These are phyloP conservation scores for Heliopora coerulea DNA, from an alignment of 92 coral and sea anemone species.

Conservation along the genomic window DNA sequence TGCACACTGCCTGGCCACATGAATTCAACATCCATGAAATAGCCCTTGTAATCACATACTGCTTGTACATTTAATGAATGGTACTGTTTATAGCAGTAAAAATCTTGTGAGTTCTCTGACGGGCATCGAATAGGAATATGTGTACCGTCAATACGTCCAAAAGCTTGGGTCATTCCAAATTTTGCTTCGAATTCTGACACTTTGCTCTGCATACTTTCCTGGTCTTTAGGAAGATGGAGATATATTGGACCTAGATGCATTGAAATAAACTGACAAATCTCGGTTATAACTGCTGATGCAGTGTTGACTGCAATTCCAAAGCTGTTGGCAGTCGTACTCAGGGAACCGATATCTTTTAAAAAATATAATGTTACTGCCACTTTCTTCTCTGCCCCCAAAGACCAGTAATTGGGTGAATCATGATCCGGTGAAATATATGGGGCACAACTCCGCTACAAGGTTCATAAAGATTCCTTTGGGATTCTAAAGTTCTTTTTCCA, in stretches of 20 bases:
- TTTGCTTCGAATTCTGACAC: too few relatives aligned
- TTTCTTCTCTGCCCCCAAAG: conserved; percentile 51
- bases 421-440: conserved; percentile 54
- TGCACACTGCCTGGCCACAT: conserved; percentile 53
- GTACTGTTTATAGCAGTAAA: conserved; percentile 52
- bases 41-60: conserved; percentile 45
- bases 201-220: too few relatives aligned
- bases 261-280: conserved; percentile 55
- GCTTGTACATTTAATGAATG: conserved; percentile 36
- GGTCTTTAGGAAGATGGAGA: too few relatives aligned
- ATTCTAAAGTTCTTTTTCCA: conserved; percentile 55
- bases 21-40: conserved; percentile 48
- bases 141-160: conserved; percentile 59
- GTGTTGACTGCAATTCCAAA: conserved; percentile 57
- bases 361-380: conserved; percentile 51
- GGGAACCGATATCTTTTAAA: conserved; percentile 58
- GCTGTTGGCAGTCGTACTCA: conserved; percentile 62
- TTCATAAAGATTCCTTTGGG: conserved; percentile 40
- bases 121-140: conserved; percentile 51
- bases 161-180: conserved; percentile 58
- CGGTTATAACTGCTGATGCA: conserved; percentile 50
- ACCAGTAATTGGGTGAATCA: conserved; percentile 54
- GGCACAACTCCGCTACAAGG: conserved; percentile 34
- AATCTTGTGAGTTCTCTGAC: conserved; percentile 54
- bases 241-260: conserved; percentile 46